These are phyloP conservation scores for Heteractis magnifica DNA, from an alignment of 92 coral and sea anemone species.

Conservation along the genomic window DNA sequence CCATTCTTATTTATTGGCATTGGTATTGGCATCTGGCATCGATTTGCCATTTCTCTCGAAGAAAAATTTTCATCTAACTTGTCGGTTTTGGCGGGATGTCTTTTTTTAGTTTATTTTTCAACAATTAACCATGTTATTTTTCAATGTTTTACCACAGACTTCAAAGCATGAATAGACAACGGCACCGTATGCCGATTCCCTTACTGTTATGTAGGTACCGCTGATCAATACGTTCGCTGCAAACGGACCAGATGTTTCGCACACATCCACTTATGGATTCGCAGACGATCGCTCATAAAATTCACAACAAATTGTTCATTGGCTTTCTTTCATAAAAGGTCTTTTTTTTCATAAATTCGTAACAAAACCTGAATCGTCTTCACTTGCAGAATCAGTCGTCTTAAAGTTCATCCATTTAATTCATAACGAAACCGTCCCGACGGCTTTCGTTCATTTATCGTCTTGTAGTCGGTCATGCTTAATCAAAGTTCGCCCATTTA, in stretches of 20 bases:
- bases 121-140: neutral
- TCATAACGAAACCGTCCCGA: neutral
- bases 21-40: neutral
- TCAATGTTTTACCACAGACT: neutral
- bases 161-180: neutral
- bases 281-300: neutral
- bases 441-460: neutral
- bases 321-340: neutral
- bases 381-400: neutral
- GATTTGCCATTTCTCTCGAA: neutral
- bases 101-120: too few relatives aligned
- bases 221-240: neutral
- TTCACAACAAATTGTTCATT: neutral
- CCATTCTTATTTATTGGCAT: neutral
- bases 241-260: neutral
- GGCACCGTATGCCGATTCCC: constrained; percentile 4
- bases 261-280: neutral
- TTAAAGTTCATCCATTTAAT: neutral
- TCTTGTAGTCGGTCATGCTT: neutral
- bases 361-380: neutral
- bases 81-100: neutral
- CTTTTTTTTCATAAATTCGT: neutral
- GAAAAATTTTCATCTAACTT: neutral
- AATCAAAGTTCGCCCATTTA: neutral
- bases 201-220: neutral